These are phyloP conservation scores for Arctopsyche grandis DNA, from an alignment of 1,140 invertebrate species.

Conservation along the genomic window DNA sequence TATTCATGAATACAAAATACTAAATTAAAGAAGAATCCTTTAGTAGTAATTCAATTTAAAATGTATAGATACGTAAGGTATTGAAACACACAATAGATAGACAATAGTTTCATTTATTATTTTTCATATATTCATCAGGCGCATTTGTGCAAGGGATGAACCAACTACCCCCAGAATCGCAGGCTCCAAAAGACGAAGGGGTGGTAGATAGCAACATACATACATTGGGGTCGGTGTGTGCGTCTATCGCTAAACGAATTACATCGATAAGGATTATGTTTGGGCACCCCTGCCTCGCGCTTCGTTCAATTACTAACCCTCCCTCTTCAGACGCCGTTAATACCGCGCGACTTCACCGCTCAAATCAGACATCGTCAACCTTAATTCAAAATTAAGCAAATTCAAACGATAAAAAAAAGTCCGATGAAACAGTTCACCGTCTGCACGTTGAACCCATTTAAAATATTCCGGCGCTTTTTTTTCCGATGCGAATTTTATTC, in stretches of 20 bases:
- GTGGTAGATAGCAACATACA: background rate
- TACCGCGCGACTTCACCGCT: constrained; percentile 19
- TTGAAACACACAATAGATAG: no score
- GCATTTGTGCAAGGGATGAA: background rate
- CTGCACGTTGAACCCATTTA: no score
- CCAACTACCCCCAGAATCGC: background rate
- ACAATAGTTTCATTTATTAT: no score
- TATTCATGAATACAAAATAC: no score
- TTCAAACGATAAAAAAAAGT: background rate
- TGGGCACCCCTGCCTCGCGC: constrained; percentile 39
- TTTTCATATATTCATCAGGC: background rate
- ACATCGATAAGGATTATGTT: constrained; percentile 44
- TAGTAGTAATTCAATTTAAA: no score
- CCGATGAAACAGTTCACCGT: no score
- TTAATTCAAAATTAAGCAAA: background rate
- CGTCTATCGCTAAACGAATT: constrained; percentile 41
- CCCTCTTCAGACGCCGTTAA: constrained; percentile 28
- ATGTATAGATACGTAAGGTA: no score
- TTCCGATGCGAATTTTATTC: background rate
- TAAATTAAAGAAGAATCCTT: no score
- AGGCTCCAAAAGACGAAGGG: background rate
- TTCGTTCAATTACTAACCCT: constrained; percentile 35
- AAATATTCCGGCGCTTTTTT: no score
- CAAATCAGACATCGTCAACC: constrained; percentile 10
- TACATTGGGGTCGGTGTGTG: background rate